These are phyloP conservation scores for Ophioninae sp. DNA, from an alignment of 2,888 invertebrate genomes.

Conservation along the genomic window DNA sequence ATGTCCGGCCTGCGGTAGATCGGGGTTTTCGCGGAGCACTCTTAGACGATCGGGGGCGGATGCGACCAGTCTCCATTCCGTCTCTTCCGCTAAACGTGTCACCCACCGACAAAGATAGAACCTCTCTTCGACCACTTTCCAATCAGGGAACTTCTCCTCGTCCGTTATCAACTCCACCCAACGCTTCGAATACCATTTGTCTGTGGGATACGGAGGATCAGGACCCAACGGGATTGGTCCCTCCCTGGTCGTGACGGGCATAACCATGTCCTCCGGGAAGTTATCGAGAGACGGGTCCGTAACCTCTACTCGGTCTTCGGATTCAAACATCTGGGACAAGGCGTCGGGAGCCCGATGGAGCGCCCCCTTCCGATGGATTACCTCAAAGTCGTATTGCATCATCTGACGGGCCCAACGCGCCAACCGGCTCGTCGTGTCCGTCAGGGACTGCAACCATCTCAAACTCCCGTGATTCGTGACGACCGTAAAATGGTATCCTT, in stretches of 20 bases:
- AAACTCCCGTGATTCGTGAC: constrained; percentile 50
- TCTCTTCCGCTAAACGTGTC: too few relatives aligned
- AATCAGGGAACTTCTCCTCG: not conserved
- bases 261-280: not conserved
- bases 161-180: not conserved
- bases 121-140: not conserved
- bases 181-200: too few relatives aligned
- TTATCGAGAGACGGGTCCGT: too few relatives aligned
- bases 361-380: constrained; percentile 41
- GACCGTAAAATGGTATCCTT: constrained; percentile 48
- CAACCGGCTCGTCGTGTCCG: constrained; percentile 45
- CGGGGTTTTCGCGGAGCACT: not conserved
- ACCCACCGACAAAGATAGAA: constrained; percentile 37
- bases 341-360: constrained; percentile 56
- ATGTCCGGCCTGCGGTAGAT: constrained; percentile 58
- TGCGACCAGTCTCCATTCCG: constrained; percentile 58
- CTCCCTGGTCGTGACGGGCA: too few relatives aligned
- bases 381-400: constrained; percentile 55
- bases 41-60: constrained; percentile 24
- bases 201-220: too few relatives aligned
- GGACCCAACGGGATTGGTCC: too few relatives aligned
- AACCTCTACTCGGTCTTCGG: too few relatives aligned
- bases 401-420: constrained; percentile 56
- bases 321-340: constrained; percentile 34
- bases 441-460: constrained; percentile 37